A percentile compares a stretch with the other conserved stretches of the same genome.
Evolutionary conservation across 1,140 invertebrate genomes (phyloP).

Genomic region (Mycetomoellerius zeteki): DNA sequence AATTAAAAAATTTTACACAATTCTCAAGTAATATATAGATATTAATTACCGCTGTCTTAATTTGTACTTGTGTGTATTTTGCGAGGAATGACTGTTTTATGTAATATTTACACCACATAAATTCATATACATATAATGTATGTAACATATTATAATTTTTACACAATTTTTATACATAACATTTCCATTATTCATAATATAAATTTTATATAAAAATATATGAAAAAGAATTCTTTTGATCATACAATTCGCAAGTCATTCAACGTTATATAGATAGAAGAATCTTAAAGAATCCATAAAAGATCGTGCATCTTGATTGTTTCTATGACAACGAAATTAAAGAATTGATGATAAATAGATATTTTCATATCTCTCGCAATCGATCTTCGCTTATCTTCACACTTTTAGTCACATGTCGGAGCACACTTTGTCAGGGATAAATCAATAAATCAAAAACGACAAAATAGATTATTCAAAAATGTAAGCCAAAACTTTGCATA

Average conservation of each 20-base stretch:
- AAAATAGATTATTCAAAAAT: slow-evolving; percentile 28
- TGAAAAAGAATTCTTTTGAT: background rate
- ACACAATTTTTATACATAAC: no score
- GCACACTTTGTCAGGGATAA: background rate
- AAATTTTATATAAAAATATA: background rate
- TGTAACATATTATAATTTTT: background rate
- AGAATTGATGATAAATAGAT: slow-evolving; percentile 6
- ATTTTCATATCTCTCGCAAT: slow-evolving; percentile 10
- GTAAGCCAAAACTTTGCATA: slow-evolving; percentile 6
- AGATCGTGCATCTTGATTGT: background rate
- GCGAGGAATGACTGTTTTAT: background rate
- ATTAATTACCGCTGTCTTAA: background rate
- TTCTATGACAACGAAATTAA: slow-evolving; percentile 1
- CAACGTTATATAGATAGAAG: no score
- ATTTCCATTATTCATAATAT: no score
- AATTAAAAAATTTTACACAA: background rate
- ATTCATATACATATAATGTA: background rate
- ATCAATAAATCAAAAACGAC: slow-evolving; percentile 10
- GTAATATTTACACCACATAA: no score
- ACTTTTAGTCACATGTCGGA: slow-evolving; percentile 19
- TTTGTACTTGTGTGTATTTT: background rate
- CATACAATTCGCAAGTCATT: no score
- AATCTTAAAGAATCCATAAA: no score
- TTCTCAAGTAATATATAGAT: background rate
- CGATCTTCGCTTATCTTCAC: slow-evolving; percentile 34